Base-by-base conservation (phyloP, 2,797 vertebrate species). In the Cirrhinus mrigala region DNA sequence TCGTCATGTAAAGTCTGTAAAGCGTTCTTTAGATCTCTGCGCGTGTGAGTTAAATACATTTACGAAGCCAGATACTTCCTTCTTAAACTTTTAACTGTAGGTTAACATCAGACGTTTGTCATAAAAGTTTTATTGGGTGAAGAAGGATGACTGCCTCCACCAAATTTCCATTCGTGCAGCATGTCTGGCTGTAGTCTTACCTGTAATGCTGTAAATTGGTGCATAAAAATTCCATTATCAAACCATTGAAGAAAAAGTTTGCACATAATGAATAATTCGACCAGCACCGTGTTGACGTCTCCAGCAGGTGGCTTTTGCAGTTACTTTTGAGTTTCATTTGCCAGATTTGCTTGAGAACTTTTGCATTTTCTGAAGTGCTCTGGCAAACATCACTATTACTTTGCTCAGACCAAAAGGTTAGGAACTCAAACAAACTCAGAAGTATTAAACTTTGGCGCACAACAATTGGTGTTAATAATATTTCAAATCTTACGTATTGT, bases 91-190 rank as follows among this genome's bases (percentile, higher is more conserved):
- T 48, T 64, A 66, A 50, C 78, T 66, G 78, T n/a, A 66, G 77
- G 60, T 80, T 77, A 69, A 73, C 77, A 70, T 79, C 66, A 74
- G 66, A 64, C 73, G 29, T 75, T 79, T 83, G 44, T 27, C 27
- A 73, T 73, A 62, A 83, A 79, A 80, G 64, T 64, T 84, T 83
- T 71, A 74, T 24, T 62, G 81, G 85, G 56, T 79, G 69, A 85
- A 75, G 29, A 79, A 40, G 64, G 76, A 71, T 64, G 71, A 80
- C 60, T 80, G 60, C 64, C 75, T 79, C 56, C 6, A 86, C 44
- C 54, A 79, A 78, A 58, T 80, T 79, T 86, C 74, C 75, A 75
- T 77, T 56, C 3, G 76, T 78, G 64, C 70, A 54, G 68, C 58
- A 76, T 71, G 40, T 60, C 40, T 84, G 64, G 77, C 66, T 20